Base-by-base conservation (phyloP, 1,140 invertebrate species). In the Limonius californicus region DNA sequence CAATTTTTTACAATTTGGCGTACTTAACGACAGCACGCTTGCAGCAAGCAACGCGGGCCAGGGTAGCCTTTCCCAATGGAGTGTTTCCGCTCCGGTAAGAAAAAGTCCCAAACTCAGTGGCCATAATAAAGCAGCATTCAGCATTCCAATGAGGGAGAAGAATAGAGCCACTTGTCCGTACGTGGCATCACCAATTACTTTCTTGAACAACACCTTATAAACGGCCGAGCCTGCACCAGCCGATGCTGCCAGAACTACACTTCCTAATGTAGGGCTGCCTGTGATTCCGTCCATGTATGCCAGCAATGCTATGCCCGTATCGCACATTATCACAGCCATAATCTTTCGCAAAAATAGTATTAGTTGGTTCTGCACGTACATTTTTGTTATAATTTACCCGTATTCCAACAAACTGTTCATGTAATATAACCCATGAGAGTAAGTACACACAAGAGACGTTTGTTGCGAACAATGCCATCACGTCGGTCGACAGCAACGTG, bases 241-340 rank as follows among this genome's bases (percentile, higher is more conserved):
- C 18, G 89, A 86, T 12, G 92, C 91, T 42, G 92, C 91, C 20
- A 97, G 75, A n/a, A 97, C 89, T 0, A 97, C 94, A 0, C 92
- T 92, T 15, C 88, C 90, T n/a, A 96, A 79, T 0, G 92, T 96
- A 1, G 89, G 89, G 77, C 90, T 93, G 62, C 89, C 88, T 0
- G 91, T 93, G 66, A 95, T 94, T 21, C 94, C 94, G 72, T 97
- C 94, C 92, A 97, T 96, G 70, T 97, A 97, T 7, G 94, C 94
- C 61, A 97, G 81, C 18, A 97, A 80, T 2, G 94, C 94, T 54
- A 96, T 94, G 15, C 94, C 94, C 23, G 94, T 97, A 77, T 95
- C 94, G 76, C 92, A 95, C 55, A 97, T 79, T 73, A 97, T 97
- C 63, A 96, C 92, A 66, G 94, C 94, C 63, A 97, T 90, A 75